Evolutionary conservation across 1,140 invertebrate species (phyloP).

Genomic region (Hestina assimilis): DNA sequence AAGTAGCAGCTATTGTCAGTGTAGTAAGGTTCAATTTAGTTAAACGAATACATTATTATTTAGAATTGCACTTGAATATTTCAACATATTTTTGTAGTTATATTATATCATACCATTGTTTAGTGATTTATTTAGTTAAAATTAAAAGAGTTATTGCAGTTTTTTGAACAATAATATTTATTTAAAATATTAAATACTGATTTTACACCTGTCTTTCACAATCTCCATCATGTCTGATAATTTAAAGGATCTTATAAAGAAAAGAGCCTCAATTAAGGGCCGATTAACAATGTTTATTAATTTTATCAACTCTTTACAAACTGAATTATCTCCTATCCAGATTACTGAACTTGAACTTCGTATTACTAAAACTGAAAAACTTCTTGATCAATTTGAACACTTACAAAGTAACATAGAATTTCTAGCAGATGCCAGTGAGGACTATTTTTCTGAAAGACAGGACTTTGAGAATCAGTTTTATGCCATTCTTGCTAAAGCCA

Average conservation of each 20-base stretch:
- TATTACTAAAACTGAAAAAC: background rate
- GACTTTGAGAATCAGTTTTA: background rate
- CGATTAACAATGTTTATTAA: conserved; percentile 2
- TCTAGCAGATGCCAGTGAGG: background rate
- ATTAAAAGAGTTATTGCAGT: no score
- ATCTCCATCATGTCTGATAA: conserved; percentile 3
- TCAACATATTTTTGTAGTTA: no score
- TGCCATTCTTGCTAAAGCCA: background rate
- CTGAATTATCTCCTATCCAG: background rate
- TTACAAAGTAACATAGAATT: conserved; percentile 2
- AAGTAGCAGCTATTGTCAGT: no score
- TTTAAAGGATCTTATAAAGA: background rate
- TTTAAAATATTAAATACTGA: no score
- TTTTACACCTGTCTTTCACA: no score
- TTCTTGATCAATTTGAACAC: background rate
- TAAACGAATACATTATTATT: no score
- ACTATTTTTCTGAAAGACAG: background rate
- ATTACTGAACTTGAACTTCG: background rate
- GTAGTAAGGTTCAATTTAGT: no score
- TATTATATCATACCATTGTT: no score
- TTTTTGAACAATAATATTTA: no score
- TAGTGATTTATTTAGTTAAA: no score
- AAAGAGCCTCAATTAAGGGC: background rate
- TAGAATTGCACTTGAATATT: no score
- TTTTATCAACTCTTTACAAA: background rate